phyloP scores from a whole-genome alignment of 2,888 invertebrate genomes.

The Rhagonycha lutea region DNA sequence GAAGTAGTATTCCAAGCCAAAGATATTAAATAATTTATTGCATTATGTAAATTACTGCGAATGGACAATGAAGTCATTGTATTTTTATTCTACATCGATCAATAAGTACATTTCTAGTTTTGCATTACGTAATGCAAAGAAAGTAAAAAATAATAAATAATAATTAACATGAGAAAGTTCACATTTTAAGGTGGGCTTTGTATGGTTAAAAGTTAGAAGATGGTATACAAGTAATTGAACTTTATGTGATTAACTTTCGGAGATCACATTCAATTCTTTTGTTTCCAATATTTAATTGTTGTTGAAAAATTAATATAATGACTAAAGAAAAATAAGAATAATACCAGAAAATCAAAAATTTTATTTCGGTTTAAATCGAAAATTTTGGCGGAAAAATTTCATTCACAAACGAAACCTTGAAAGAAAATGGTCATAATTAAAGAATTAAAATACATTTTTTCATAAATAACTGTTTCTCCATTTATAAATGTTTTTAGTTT shows the following conservation, averaged over 20 bases:
- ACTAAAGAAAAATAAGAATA: too few relatives aligned
- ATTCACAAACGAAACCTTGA: too few relatives aligned
- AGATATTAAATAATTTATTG: background rate
- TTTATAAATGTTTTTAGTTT: too few relatives aligned
- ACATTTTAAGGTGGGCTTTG: background rate
- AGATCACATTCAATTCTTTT: background rate
- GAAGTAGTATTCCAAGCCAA: too few relatives aligned
- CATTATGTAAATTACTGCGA: background rate
- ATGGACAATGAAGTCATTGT: background rate
- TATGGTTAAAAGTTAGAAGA: background rate
- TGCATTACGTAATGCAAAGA: background rate
- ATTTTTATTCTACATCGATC: background rate
- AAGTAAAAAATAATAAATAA: background rate
- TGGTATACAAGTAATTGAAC: background rate
- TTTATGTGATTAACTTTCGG: background rate
- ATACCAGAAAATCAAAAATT: too few relatives aligned
- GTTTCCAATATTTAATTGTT: background rate
- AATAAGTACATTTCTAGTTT: background rate
- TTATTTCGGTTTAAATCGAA: too few relatives aligned
- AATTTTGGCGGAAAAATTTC: too few relatives aligned
- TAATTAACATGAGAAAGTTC: background rate
- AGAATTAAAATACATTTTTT: too few relatives aligned
- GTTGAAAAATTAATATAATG: too few relatives aligned
- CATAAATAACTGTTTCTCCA: too few relatives aligned
- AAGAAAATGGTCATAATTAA: too few relatives aligned